These are phyloP conservation scores for Noctuana brunneofusca DNA, from an alignment of 2,888 invertebrate species.

Conservation along the genomic window DNA sequence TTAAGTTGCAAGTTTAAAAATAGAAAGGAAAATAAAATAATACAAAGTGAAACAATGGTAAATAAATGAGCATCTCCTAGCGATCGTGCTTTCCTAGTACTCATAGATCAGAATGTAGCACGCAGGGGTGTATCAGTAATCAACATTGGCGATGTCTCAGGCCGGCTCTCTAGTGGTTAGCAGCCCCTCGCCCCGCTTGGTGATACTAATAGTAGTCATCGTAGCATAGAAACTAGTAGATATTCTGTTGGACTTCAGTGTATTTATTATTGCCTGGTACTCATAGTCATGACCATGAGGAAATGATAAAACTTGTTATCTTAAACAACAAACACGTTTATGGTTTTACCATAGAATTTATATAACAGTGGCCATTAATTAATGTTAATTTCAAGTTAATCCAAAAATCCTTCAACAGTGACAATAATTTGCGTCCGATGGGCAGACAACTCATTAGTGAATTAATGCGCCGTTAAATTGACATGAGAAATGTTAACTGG, in stretches of 20 bases:
- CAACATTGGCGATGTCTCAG: constrained; percentile 28
- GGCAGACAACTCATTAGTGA: constrained; percentile 28
- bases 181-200: constrained; percentile 27
- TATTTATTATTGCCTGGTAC: constrained; percentile 26
- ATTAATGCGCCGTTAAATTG: constrained; percentile 25
- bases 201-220: not conserved
- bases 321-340: no score
- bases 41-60: constrained; percentile 8
- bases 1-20: no score
- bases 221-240: not conserved
- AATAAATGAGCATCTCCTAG: constrained; percentile 15
- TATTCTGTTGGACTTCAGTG: constrained; percentile 9
- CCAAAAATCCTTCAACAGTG: constrained; percentile 16
- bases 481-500: constrained; percentile 28
- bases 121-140: constrained; percentile 30
- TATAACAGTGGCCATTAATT: no score
- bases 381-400: no score
- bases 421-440: constrained; percentile 14
- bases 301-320: no score
- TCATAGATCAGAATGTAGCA: constrained; percentile 30
- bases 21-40: no score
- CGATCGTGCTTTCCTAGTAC: constrained; percentile 24
- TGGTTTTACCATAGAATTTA: no score
- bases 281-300: not conserved
- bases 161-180: constrained; percentile 29